These are phyloP conservation scores for Xiphorhynchus elegans DNA, from an alignment of 2,113 vertebrate species.

Conservation along the genomic window DNA sequence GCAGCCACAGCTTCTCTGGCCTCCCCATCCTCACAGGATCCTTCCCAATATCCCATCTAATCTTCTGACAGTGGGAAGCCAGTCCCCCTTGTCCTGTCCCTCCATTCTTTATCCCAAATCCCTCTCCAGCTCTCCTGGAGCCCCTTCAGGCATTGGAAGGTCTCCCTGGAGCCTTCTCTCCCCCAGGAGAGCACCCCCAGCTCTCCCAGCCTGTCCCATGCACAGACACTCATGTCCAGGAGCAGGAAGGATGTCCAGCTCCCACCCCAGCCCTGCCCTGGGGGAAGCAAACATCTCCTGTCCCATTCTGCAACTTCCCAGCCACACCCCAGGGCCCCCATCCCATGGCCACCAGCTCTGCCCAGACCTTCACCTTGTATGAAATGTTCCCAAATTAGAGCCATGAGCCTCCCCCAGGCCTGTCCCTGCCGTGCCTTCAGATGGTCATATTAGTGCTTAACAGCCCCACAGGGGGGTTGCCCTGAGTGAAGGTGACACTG, in stretches of 20 bases:
- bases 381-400: neutral
- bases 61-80: neutral
- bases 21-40: too few species aligned
- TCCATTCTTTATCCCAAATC: neutral
- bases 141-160: accelerated
- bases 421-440: neutral
- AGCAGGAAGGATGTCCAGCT: accelerated
- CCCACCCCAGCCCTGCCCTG: accelerated
- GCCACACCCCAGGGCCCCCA: accelerated
- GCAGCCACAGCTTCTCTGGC: neutral
- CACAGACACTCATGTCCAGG: neutral
- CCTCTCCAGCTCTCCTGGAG: neutral
- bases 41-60: neutral
- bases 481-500: neutral
- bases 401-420: neutral
- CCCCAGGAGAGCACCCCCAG: neutral
- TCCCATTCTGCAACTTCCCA: neutral
- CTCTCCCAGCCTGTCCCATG: neutral
- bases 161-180: neutral
- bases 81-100: neutral
- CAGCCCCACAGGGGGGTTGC: accelerated
- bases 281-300: neutral
- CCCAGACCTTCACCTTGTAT: neutral
- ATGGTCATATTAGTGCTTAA: neutral
- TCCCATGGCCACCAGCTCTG: neutral